phyloP scores from a whole-genome alignment of 2,888 invertebrate species.

The Phlogophora meticulosa region DNA sequence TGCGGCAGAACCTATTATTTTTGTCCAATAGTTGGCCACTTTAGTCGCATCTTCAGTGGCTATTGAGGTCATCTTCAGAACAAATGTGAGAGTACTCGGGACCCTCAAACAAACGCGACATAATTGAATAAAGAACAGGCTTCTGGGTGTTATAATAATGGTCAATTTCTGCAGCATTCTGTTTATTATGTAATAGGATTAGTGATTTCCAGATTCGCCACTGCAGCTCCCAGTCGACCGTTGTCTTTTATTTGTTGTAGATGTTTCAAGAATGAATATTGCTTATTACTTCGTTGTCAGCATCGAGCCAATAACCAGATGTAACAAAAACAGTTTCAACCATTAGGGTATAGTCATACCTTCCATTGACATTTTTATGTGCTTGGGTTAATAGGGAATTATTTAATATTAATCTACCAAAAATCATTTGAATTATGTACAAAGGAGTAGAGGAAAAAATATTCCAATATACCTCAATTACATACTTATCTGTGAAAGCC shows the following conservation, averaged over 20 bases:
- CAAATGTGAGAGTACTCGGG: constrained; percentile 34
- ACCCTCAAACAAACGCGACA: constrained; percentile 4
- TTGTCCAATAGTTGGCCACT: constrained; percentile 43
- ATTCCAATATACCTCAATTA: neutral
- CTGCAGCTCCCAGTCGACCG: neutral
- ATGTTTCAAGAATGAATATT: neutral
- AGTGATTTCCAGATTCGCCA: neutral
- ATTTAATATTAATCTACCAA: too few species aligned
- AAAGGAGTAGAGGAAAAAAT: too few species aligned
- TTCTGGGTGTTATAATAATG: constrained; percentile 10
- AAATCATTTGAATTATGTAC: too few species aligned
- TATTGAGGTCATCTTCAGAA: constrained; percentile 38
- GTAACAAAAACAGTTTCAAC: too few species aligned
- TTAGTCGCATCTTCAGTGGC: constrained; percentile 14
- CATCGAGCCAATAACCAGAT: too few species aligned
- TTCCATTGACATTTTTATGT: too few species aligned
- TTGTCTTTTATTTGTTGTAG: constrained; percentile 15
- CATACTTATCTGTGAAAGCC: neutral
- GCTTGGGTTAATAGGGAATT: too few species aligned
- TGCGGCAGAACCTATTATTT: constrained; percentile 32
- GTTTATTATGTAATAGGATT: constrained; percentile 2
- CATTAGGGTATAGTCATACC: too few species aligned
- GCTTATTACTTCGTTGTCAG: constrained; percentile 7
- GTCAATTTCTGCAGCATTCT: neutral
- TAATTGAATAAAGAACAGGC: constrained; percentile 36